Percentiles rank a stretch among this genome's conserved stretches.
Conservation (phyloP, 1,140 invertebrate genomes). For the Drosophila trapezifrons region DNA sequence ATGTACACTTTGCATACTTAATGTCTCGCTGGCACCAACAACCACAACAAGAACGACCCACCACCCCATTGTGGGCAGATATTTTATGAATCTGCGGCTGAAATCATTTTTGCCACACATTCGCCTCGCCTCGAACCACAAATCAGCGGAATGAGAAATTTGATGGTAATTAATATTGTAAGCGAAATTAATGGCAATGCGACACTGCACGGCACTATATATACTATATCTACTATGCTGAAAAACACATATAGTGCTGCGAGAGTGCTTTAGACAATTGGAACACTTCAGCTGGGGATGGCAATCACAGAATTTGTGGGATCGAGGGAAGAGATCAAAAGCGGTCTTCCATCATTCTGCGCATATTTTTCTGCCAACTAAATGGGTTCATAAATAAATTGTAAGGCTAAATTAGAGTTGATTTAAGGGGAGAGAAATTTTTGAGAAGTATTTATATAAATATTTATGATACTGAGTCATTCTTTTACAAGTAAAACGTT, state of each 20-base stretch:
- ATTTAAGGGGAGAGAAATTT: neutral
- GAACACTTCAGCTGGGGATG: slow-evolving; percentile 44
- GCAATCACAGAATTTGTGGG: slow-evolving; percentile 29
- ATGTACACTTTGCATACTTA: slow-evolving; percentile 62
- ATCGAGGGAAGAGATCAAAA: slow-evolving; percentile 41
- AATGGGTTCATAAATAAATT: slow-evolving; percentile 14
- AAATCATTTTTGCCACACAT: slow-evolving; percentile 78
- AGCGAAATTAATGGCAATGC: slow-evolving; percentile 66
- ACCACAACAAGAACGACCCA: no score
- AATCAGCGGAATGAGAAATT: slow-evolving; percentile 80
- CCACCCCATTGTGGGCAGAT: slow-evolving; percentile 70
- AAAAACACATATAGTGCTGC: slow-evolving; percentile 1
- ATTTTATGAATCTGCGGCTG: slow-evolving; percentile 63
- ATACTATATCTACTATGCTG: slow-evolving; percentile 14
- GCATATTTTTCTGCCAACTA: slow-evolving; percentile 24
- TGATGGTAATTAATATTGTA: slow-evolving; percentile 81
- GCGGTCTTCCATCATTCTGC: slow-evolving; percentile 28
- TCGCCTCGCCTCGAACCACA: slow-evolving; percentile 60
- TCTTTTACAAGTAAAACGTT: no score
- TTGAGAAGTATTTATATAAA: neutral
- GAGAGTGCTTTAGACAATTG: slow-evolving; percentile 43
- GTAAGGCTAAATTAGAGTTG: neutral
- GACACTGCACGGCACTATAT: slow-evolving; percentile 36
- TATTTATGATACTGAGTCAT: neutral
- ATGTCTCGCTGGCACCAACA: slow-evolving; percentile 49